These are phyloP conservation scores for Corythornis cristatus DNA, from an alignment of 2,113 vertebrate genomes.

Conservation along the genomic window DNA sequence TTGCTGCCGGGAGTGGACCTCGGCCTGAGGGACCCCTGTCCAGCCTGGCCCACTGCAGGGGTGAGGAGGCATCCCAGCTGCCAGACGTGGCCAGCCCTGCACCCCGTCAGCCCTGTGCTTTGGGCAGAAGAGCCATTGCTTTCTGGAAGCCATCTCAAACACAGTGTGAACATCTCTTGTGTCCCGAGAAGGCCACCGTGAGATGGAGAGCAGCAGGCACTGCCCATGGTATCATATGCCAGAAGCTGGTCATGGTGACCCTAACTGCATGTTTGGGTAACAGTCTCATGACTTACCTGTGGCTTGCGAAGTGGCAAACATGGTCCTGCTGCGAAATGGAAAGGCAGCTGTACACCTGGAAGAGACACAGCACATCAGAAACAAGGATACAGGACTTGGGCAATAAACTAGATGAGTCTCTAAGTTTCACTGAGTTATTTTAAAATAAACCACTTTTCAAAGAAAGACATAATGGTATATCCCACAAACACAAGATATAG, in stretches of 20 bases:
- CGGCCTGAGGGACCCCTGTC: rapidly evolving
- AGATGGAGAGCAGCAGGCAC: background rate
- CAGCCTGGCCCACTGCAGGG: background rate
- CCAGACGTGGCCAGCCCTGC: rapidly evolving
- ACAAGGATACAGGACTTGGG: rapidly evolving
- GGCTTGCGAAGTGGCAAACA: background rate
- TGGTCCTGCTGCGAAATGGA: rapidly evolving
- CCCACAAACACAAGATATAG: background rate
- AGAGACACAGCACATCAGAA: background rate
- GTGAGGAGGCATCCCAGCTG: rapidly evolving
- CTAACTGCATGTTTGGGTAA: background rate
- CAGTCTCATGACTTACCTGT: background rate
- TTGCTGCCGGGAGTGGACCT: too few species aligned
- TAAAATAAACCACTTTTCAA: background rate
- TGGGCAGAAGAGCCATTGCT: background rate
- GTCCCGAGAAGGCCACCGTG: rapidly evolving
- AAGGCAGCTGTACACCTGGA: background rate
- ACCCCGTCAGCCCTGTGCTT: rapidly evolving
- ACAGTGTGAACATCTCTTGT: rapidly evolving
- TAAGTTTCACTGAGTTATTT: background rate
- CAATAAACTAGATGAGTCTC: background rate
- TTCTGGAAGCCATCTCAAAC: background rate
- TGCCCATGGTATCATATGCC: rapidly evolving
- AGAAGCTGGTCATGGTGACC: too few species aligned
- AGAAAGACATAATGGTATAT: background rate